Evolutionary conservation across 2,888 invertebrate species (phyloP).

Genomic region (Anthophora plumipes): DNA sequence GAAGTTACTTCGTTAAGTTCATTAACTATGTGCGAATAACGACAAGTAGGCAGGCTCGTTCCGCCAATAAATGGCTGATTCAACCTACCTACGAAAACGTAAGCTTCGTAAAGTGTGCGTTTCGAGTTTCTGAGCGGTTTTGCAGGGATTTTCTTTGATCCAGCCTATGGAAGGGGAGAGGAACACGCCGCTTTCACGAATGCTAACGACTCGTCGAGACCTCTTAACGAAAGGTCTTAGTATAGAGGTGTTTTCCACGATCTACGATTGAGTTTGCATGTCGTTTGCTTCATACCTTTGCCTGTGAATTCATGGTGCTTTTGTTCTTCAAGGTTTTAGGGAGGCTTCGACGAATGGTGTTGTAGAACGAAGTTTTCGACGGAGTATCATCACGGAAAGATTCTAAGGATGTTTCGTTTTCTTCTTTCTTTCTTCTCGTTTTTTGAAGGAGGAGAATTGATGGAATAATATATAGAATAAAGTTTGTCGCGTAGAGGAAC

Average conservation of each 20-base stretch:
- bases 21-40: constrained; percentile 57
- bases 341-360: too few relatives aligned
- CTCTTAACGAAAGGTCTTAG: background rate
- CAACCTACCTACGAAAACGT: too few relatives aligned
- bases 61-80: too few relatives aligned
- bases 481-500: background rate
- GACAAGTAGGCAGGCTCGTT: constrained; percentile 9
- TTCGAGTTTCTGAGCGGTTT: background rate
- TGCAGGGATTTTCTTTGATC: constrained; percentile 26
- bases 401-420: too few relatives aligned
- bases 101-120: background rate
- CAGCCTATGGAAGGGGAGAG: too few relatives aligned
- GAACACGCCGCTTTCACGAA: constrained; percentile 1
- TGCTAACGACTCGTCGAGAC: constrained; percentile 37
- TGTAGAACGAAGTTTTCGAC: background rate
- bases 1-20: constrained; percentile 66
- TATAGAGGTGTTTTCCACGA: background rate
- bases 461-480: background rate
- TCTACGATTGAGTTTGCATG: constrained; percentile 35
- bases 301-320: background rate
- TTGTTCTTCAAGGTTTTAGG: background rate
- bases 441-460: too few relatives aligned
- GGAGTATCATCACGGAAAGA: background rate
- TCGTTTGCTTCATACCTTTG: constrained; percentile 4
- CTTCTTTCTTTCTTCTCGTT: too few relatives aligned